These are phyloP conservation scores for Heliconius aoede DNA, from an alignment of 2,888 invertebrate species.

Conservation along the genomic window DNA sequence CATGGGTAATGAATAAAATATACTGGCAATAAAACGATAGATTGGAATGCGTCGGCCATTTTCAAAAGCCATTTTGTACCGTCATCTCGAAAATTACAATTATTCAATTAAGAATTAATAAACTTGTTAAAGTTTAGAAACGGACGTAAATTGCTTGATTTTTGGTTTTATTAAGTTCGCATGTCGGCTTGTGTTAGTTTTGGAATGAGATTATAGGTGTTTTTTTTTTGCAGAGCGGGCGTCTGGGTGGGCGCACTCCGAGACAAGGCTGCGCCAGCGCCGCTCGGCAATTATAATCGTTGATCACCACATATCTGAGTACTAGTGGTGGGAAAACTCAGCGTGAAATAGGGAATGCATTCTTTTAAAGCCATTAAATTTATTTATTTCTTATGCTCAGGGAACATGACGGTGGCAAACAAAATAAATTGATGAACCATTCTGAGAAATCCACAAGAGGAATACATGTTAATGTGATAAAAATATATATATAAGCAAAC, in stretches of 20 bases:
- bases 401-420: conserved; percentile 28
- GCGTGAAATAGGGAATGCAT: conserved; percentile 69
- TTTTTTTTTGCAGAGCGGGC: conserved; percentile 69
- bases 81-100: conserved; percentile 81
- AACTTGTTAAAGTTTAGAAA: conserved; percentile 82
- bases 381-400: conserved; percentile 51
- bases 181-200: conserved; percentile 81
- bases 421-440: background rate
- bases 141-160: conserved; percentile 76
- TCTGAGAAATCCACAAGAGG: background rate
- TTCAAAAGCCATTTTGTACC: conserved; percentile 75
- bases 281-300: conserved; percentile 68
- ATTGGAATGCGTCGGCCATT: conserved; percentile 75
- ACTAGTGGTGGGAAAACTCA: conserved; percentile 69
- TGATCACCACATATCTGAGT: conserved; percentile 56
- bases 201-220: conserved; percentile 69
- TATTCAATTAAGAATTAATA: conserved; percentile 83
- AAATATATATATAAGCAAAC: background rate
- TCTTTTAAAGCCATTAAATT: conserved; percentile 62
- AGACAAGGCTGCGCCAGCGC: conserved; percentile 77
- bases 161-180: conserved; percentile 81
- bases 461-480: no score
- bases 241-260: conserved; percentile 79
- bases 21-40: conserved; percentile 74
- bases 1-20: conserved; percentile 72